Base-by-base conservation (phyloP, 2,113 vertebrate species). In the Podiceps cristatus region DNA sequence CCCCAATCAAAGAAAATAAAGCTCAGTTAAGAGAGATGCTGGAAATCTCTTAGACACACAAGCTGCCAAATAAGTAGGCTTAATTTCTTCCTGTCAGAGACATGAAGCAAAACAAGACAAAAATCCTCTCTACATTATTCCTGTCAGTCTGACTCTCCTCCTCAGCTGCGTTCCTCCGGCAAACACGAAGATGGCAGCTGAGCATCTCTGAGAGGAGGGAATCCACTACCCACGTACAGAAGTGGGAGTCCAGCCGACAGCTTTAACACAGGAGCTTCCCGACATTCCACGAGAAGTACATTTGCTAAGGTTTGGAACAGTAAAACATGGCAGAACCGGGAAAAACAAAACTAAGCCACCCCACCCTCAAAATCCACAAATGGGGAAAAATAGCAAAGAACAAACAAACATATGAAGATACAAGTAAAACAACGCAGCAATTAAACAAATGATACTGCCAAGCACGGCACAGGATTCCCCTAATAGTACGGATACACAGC, bases 11-110 rank as follows among this genome's bases (percentile, higher is more conserved):
- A 85, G 58, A 37, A 75, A 93, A 93, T 17, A 92, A 67, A 79
- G 78, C 85, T 76, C 59, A 11, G 22, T 17, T 44, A 77, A 18
- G 18, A 92, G 0, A 76, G 78, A 79, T 1, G 18, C 75, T 80
- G 75, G 49, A 56, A 93, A 52, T 45, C 87, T 71, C 89, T 50
- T 7, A 24, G 69, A 68, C 1, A 0, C n/a, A 8, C 53, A 53
- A 49, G 66, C 92, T 97, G 96, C 96, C 96, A 96, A 79, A 10
- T 18, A 95, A 96, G 95, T 96, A 96, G 96, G 95, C 93, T 95
- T 96, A 72, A 93, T 96, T 87, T 83, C 90, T 96, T 95, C 93
- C 90, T 42, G 47, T 85, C 49, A 50, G 63, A 42, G 81, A 94
- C 69, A 68, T 3, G 35, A 89, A 91, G 56, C 3, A 81, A 95